These are phyloP conservation scores for Cerceris ruficornis DNA, from an alignment of 2,888 invertebrate genomes.

Conservation along the genomic window DNA sequence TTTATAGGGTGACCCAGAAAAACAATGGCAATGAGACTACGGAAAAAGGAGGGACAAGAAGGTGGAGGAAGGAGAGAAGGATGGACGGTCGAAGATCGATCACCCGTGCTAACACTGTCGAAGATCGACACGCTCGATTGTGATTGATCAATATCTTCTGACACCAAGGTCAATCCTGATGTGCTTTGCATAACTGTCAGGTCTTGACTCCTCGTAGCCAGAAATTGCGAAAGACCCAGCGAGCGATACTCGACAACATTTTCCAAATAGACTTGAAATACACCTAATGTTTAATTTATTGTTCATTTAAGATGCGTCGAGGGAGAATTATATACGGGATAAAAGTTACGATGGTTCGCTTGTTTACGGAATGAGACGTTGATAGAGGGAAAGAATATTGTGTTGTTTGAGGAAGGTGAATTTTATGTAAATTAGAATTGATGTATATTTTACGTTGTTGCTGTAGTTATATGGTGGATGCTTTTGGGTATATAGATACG, in stretches of 20 bases:
- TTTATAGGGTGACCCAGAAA: constrained; percentile 79
- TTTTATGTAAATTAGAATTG: no score
- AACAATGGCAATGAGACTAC: constrained; percentile 62
- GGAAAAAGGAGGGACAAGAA: background rate
- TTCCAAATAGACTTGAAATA: background rate
- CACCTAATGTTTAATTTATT: no score
- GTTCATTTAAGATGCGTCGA: no score
- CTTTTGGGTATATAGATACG: no score
- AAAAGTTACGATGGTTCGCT: no score
- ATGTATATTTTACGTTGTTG: no score
- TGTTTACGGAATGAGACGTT: no score
- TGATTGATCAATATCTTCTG: constrained; percentile 46
- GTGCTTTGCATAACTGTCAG: constrained; percentile 47
- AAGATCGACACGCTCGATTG: constrained; percentile 47
- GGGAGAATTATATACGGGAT: no score
- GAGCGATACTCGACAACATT: background rate
- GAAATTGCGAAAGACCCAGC: constrained; percentile 42
- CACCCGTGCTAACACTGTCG: constrained; percentile 30
- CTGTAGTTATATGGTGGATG: no score
- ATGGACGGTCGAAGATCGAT: constrained; percentile 35
- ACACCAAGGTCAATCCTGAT: constrained; percentile 43
- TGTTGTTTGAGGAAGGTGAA: no score
- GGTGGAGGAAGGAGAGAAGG: background rate
- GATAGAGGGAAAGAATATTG: no score
- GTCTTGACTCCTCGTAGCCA: constrained; percentile 14